Conservation (phyloP, 2,797 vertebrate species). For the Pseudomugil tenellus region DNA sequence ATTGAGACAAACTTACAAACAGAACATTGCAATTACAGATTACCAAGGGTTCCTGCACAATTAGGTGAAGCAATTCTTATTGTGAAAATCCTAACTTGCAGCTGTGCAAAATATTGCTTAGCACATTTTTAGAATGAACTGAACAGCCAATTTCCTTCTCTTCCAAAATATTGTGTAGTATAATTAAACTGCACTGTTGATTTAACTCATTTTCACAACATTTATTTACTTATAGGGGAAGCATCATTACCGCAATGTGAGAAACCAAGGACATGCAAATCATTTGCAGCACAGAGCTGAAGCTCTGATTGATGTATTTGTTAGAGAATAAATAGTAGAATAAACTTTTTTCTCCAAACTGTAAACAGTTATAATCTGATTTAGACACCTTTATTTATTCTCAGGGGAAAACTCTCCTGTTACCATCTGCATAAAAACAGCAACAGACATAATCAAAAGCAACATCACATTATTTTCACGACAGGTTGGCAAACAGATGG, state of each 20-base stretch:
- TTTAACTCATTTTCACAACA: neutral
- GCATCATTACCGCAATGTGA: neutral
- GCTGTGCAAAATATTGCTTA: neutral
- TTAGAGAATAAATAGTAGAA: neutral
- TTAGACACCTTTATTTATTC: neutral
- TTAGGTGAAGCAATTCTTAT: slow-evolving; percentile 1
- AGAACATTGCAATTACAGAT: slow-evolving; percentile 1
- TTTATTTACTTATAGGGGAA: neutral
- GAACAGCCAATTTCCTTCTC: neutral
- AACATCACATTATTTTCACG: neutral
- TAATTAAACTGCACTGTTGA: neutral
- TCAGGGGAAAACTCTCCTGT: neutral
- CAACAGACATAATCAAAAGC: too few species aligned
- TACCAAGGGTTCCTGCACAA: neutral
- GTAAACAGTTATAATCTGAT: neutral
- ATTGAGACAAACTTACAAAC: slow-evolving; percentile 9
- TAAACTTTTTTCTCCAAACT: neutral
- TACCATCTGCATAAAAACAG: neutral
- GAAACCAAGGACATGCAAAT: neutral
- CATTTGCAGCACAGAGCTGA: neutral
- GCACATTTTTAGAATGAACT: slow-evolving; percentile 1
- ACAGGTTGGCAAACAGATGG: neutral
- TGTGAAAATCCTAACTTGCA: neutral
- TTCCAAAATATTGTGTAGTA: neutral
- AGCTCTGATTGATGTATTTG: neutral